A percentile compares a stretch with the other conserved stretches of the same genome.
Evolutionary conservation across 2,797 vertebrate species (phyloP).

Genomic region (Spheniscus humboldti): DNA sequence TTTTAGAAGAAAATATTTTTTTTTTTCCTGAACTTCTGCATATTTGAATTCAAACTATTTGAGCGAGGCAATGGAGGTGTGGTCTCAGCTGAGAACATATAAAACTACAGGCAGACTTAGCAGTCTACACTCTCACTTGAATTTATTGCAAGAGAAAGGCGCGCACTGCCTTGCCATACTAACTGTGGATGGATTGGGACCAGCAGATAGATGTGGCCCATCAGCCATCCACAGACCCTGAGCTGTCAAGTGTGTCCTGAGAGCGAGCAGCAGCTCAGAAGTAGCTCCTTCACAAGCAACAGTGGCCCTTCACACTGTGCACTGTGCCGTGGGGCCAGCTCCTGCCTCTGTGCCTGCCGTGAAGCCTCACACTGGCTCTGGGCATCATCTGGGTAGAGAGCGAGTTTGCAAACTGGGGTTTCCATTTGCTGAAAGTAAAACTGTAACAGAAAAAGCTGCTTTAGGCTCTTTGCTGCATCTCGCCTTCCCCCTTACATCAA

Average conservation of each 20-base stretch:
- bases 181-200: neutral
- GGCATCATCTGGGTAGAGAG: neutral
- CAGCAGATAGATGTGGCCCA: neutral
- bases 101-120: neutral
- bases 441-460: neutral
- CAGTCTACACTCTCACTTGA: neutral
- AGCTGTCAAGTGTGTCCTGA: neutral
- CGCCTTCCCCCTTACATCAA: neutral
- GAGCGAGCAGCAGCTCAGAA: neutral
- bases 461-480: neutral
- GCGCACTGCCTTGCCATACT: rapidly evolving
- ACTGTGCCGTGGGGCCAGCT: neutral
- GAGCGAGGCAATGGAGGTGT: rapidly evolving
- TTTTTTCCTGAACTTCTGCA: neutral
- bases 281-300: neutral
- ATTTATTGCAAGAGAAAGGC: neutral
- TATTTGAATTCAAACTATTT: neutral
- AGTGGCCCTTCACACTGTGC: rapidly evolving
- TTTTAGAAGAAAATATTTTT: neutral
- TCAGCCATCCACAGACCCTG: neutral
- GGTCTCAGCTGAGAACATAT: neutral
- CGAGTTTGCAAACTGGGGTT: neutral
- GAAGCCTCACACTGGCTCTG: neutral
- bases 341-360: rapidly evolving
- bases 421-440: neutral